phyloP scores from a whole-genome alignment of 1,140 invertebrate species.

The Drosophila pandora region DNA sequence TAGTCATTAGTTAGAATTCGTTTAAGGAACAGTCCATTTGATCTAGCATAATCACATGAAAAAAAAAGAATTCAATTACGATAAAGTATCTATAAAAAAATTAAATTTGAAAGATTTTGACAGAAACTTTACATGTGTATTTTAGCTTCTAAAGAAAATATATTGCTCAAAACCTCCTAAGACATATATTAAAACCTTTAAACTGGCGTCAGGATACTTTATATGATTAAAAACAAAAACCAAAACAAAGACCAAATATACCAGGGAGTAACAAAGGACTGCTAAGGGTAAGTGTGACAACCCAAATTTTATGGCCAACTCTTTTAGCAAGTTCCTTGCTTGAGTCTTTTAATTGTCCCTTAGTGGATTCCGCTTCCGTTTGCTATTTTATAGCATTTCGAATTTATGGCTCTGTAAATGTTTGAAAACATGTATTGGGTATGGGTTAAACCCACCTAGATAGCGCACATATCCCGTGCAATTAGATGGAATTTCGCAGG shows the following conservation, averaged over 20 bases:
- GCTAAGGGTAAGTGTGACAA: neutral
- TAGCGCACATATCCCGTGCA: slow-evolving; percentile 44
- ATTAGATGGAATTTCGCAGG: slow-evolving; percentile 51
- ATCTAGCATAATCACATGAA: neutral
- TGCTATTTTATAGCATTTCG: slow-evolving; percentile 60
- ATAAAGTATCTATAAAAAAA: too few species aligned
- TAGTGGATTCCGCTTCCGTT: slow-evolving; percentile 59
- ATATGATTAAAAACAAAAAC: neutral
- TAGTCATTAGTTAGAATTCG: slow-evolving; percentile 2
- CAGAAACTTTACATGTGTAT: neutral
- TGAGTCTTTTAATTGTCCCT: slow-evolving; percentile 46
- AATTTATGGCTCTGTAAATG: slow-evolving; percentile 17
- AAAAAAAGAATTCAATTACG: neutral
- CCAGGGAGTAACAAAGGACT: neutral
- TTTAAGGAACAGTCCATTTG: neutral
- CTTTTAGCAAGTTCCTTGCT: slow-evolving; percentile 50
- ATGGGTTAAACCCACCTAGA: slow-evolving; percentile 31
- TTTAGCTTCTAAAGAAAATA: too few species aligned
- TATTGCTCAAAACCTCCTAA: too few species aligned
- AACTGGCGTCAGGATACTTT: slow-evolving; percentile 11
- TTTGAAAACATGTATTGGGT: slow-evolving; percentile 3
- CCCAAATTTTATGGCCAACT: slow-evolving; percentile 24
- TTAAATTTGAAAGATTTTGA: neutral
- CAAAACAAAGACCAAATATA: neutral
- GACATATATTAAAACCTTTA: neutral